Conservation (phyloP, 2,797 vertebrate genomes). For the Psittacula echo region DNA sequence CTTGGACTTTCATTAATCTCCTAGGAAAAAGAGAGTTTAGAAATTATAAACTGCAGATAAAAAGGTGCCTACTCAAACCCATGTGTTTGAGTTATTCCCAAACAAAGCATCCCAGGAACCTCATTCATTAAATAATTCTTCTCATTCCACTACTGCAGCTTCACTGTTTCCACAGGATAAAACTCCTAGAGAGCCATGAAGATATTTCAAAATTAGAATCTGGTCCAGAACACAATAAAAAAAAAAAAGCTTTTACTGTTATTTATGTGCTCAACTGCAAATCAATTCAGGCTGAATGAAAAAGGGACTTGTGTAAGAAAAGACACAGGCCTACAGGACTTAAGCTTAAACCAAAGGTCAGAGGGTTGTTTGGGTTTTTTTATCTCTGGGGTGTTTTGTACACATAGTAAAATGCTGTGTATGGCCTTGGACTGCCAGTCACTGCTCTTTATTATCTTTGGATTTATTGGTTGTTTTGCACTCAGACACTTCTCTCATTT, state of each 20-base stretch:
- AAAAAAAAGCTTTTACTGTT: not conserved
- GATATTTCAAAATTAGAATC: not conserved
- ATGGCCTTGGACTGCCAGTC: constrained; percentile 43
- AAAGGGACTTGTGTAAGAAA: not conserved
- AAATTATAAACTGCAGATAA: not conserved
- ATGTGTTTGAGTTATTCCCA: not conserved
- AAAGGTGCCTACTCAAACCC: not conserved
- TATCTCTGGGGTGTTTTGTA: not conserved
- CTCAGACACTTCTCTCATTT: constrained; percentile 56
- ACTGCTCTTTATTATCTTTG: constrained; percentile 44
- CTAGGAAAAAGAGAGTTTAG: not conserved
- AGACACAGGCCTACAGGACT: not conserved
- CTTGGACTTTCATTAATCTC: not conserved
- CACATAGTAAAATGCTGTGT: not conserved
- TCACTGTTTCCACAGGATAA: not conserved
- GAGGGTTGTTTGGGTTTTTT: not conserved
- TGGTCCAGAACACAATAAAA: not conserved
- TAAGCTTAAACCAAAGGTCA: not conserved
- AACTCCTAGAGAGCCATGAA: not conserved
- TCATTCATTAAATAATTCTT: not conserved
- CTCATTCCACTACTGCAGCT: not conserved
- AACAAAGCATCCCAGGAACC: not conserved
- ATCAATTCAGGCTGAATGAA: not conserved
- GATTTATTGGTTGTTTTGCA: constrained; percentile 64
- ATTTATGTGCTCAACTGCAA: not conserved